Conservation (phyloP, 2,797 vertebrate species). For the Sebastes reedi region DNA sequence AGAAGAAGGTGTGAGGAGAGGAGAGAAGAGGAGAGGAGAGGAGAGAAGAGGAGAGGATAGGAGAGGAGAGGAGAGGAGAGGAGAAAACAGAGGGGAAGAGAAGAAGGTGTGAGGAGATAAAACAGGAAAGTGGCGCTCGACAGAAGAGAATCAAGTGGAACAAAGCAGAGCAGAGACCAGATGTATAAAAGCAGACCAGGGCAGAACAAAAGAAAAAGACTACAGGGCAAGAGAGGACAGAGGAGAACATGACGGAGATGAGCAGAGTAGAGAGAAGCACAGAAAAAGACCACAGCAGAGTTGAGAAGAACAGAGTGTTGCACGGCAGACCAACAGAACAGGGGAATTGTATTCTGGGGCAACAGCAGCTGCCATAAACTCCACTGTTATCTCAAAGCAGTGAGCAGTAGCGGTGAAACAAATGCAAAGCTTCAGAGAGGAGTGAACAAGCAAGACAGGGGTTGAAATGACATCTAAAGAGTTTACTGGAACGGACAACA, state of each 20-base stretch:
- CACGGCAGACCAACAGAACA: constrained; percentile 20
- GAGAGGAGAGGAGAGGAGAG: not conserved
- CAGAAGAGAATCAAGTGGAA: constrained; percentile 25
- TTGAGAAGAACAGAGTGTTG: constrained; percentile 12
- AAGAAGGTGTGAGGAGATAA: not conserved
- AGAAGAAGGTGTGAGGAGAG: constrained; percentile 8
- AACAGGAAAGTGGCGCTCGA: not conserved
- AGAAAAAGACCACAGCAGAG: constrained; percentile 12
- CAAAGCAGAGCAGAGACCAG: constrained; percentile 20
- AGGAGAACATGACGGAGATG: not conserved
- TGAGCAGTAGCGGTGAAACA: constrained; percentile 41
- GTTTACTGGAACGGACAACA: constrained; percentile 43
- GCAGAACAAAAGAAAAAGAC: constrained; percentile 34
- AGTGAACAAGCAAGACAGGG: constrained; percentile 22
- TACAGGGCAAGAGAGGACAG: constrained; percentile 23
- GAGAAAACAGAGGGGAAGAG: not conserved
- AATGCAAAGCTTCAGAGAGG: constrained; percentile 44
- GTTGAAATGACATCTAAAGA: constrained; percentile 57
- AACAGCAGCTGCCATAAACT: constrained; percentile 39
- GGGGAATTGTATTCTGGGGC: constrained; percentile 41
- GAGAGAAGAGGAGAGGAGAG: not conserved
- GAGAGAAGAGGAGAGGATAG: not conserved
- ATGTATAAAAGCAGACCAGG: constrained; percentile 31
- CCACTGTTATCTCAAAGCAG: constrained; percentile 41
- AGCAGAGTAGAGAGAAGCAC: constrained; percentile 3